Base-by-base conservation (phyloP, 1,140 invertebrate species). In the Conopomorpha cramerella region DNA sequence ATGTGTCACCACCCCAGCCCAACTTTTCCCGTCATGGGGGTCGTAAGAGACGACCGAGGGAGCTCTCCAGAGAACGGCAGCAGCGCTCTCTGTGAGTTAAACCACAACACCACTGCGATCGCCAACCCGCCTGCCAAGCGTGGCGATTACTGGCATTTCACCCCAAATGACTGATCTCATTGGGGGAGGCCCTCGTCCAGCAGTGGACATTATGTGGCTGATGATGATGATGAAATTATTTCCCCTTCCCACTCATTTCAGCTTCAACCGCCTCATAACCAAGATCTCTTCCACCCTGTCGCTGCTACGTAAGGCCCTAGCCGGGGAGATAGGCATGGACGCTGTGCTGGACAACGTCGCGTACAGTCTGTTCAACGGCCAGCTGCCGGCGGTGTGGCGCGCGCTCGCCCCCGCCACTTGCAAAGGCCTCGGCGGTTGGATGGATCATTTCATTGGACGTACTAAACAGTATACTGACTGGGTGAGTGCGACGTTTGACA, bases 311-410 rank as follows among this genome's bases (percentile, higher is more conserved):
- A 90, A 90, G 78, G 92, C 92, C 1, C 79, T 95, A 30, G 85
- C 86, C 28, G 93, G 93, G 26, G 91, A 95, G 79, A 93, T 95
- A 40, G 91, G 91, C 30, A 93, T 95, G 91, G 91, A 93, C 64
- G 81, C 81, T 30, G 77, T 88, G 25, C 66, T 95, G 43, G 93
- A 96, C 60, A 91, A 88, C 61, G 85, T 95, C 19, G 84, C 90
- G 1, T 79, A 82, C 53, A 85, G 86, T 8, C 71, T 96, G 34
- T 93, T 87, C 63, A 95, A 95, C 72, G 92, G 91, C 12, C 82
- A 85, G 41, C 72, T 96, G 45, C 93, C 93, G 16, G 57, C 70
- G n/a, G 85, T 84, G 38, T 96, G 93, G 93, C 78, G 86, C 13
- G 82, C 79, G 47, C 71, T 94, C 29, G 87, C 91, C 8, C 93